Conservation (phyloP, 2,797 vertebrate species). For the Takifugu ocellatus region DNA sequence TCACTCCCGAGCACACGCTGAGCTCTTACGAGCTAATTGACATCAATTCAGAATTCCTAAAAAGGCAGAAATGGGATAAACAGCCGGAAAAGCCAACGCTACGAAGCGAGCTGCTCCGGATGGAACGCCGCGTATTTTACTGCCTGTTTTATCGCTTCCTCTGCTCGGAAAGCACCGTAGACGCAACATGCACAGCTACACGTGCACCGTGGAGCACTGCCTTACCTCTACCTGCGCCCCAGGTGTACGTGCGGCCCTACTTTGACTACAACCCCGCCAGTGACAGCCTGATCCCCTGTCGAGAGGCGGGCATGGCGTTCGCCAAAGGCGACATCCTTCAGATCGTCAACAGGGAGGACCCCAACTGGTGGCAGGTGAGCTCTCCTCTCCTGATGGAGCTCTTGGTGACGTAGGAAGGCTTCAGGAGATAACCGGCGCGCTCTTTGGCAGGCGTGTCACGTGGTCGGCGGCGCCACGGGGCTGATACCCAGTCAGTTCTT, state of each 20-base stretch:
- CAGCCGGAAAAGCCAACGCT: conserved; percentile 35
- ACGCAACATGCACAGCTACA: too few relatives aligned
- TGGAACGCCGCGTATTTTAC: conserved; percentile 25
- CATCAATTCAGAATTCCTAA: background rate
- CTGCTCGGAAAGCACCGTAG: conserved; percentile 5
- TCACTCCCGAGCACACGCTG: background rate
- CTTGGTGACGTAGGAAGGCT: background rate
- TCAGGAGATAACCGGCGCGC: background rate
- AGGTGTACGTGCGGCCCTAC: conserved; percentile 96
- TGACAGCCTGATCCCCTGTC: conserved; percentile 95
- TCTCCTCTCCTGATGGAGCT: background rate
- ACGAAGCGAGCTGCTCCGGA: conserved; percentile 32
- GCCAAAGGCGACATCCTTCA: conserved; percentile 93
- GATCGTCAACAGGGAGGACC: conserved; percentile 96
- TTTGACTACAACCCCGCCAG: conserved; percentile 95
- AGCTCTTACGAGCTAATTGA: conserved; percentile 7
- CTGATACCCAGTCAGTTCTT: conserved; percentile 97
- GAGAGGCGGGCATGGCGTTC: conserved; percentile 94
- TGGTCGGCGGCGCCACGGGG: conserved; percentile 89
- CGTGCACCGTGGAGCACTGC: too few relatives aligned
- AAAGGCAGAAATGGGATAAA: conserved; percentile 9
- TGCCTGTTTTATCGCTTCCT: conserved; percentile 61
- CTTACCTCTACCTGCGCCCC: conserved; percentile 27
- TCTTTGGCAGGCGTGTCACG: conserved; percentile 85
- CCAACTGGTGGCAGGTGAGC: conserved; percentile 98